Base-by-base conservation (phyloP, 2,113 vertebrate genomes). In the Salvelinus fontinalis region DNA sequence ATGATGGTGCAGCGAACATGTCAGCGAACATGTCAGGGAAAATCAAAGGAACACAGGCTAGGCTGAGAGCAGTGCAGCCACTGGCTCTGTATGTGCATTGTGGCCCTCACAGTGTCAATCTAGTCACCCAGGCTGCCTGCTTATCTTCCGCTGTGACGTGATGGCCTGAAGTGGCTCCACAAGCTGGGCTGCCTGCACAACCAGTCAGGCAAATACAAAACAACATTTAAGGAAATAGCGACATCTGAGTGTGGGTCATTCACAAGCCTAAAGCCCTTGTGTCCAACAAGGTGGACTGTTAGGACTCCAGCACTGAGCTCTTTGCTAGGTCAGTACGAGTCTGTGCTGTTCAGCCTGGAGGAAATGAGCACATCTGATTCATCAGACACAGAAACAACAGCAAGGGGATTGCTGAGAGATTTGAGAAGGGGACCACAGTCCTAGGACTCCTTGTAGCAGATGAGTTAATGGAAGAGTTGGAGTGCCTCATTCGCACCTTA, bases 71-170 rank as follows among this genome's bases (percentile, higher is more conserved):
- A 14, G 44, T 54, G 26, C 62, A 54, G 34, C 24, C 39, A 22
- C 44, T 77, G 13, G 44, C 39, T 49, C 27, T 64, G 18, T 72
- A 57, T 72, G 62, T 77, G 29, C 70, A 77, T 22, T 77, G 76
- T 31, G 60, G 69, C 3, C 26, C 44, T 29, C 60, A 72, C 11
- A 66, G 76, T 66, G 70, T 77, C 16, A 72, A 66, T 31, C 70
- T 72, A n/a, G 26, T 71, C 5, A 72, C 20, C 16, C 70, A 57
- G 44, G 60, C 44, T 18, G 48, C 64, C 60, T 67, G 74, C 49
- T 24, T 3, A 29, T 44, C 66, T 3, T 68, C 74, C 64, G 11
- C 27, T 67, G 22, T 54, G n/a, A 27, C 18, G 16, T 24, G 59
- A 54, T 67, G 48, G 44, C 9, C 44, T 67, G 62, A 31, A 75